Base-by-base conservation (phyloP, 2,113 vertebrate genomes). In the Phyllostomus discolor region DNA sequence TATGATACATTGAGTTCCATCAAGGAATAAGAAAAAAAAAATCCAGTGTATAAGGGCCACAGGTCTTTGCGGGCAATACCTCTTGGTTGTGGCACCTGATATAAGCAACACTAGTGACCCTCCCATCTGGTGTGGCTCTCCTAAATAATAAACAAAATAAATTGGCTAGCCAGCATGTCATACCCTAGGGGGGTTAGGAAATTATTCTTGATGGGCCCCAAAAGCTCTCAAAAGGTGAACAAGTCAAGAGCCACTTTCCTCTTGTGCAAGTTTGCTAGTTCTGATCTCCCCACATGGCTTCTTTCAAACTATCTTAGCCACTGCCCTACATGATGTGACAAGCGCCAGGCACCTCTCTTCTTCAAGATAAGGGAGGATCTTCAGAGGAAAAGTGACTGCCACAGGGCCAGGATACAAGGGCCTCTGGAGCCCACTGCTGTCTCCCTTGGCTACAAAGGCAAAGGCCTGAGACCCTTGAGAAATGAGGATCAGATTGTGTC, bases 331-430 rank as follows among this genome's bases (percentile, higher is more conserved):
- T 41, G 22, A 22, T 64, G n/a, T 96, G 97, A 97, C 19, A 2
- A 97, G 94, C 41, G 11, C 91, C 96, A 97, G 97, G 75, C 96
- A 90, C 94, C 87, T 94, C 82, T 94, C 43, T 88, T 90, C 89
- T 87, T 86, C 41, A 43, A 96, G 97, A 98, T 98, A 97, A 97
- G 88, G 43, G n/a, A 62, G 80, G 35, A 62, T 95, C 95, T 96
- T 96, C 93, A 95, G 91, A 83, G 24, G 87, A 92, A 75, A 89
- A 91, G 91, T 75, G 96, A 64, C 88, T 79, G 59, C 57, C 33
- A 6, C 3, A 3, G 67, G 79, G 66, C 78, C 31, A 75, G 62
- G 82, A 31, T 59, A 67, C 1, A 17, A 86, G 94, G 78, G 94
- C 85, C 81, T 28, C 62, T 83, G 85, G 92, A 93, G 91, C 59